These are phyloP conservation scores for Seladonia tumulorum DNA, from an alignment of 2,888 invertebrate genomes.

Conservation along the genomic window DNA sequence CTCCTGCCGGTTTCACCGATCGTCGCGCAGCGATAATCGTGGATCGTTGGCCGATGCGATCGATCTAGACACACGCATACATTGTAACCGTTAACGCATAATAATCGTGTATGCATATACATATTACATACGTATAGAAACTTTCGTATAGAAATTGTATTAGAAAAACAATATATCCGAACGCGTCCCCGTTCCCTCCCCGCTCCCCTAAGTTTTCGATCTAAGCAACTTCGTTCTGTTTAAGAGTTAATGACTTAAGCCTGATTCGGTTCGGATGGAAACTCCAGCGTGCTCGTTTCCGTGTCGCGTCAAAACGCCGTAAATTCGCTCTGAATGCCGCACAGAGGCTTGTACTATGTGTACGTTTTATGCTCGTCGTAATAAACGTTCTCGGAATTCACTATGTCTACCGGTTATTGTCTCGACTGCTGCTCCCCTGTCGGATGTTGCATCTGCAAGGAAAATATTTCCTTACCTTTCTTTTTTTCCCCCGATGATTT, in stretches of 20 bases:
- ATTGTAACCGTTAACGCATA: slow-evolving; percentile 28
- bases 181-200: too few relatives aligned
- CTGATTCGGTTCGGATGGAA: slow-evolving; percentile 20
- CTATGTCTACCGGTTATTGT: neutral
- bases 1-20: neutral
- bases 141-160: neutral
- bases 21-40: slow-evolving; percentile 15
- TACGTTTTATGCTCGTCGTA: slow-evolving; percentile 59
- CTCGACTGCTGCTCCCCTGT: neutral
- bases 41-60: slow-evolving; percentile 43
- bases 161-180: neutral
- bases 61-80: slow-evolving; percentile 27
- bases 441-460: neutral
- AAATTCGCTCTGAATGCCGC: slow-evolving; percentile 65
- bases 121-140: neutral
- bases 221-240: neutral
- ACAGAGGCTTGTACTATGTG: slow-evolving; percentile 72
- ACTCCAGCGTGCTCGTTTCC: slow-evolving; percentile 43
- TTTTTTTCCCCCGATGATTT: neutral
- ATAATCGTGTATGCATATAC: neutral
- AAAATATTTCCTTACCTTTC: slow-evolving; percentile 1
- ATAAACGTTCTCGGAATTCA: slow-evolving; percentile 67
- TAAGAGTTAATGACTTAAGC: slow-evolving; percentile 13
- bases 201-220: neutral
- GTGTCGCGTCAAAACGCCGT: slow-evolving; percentile 51